Base-by-base conservation (phyloP, 2,797 vertebrate species). In the Rhadinocentrus ornatus region DNA sequence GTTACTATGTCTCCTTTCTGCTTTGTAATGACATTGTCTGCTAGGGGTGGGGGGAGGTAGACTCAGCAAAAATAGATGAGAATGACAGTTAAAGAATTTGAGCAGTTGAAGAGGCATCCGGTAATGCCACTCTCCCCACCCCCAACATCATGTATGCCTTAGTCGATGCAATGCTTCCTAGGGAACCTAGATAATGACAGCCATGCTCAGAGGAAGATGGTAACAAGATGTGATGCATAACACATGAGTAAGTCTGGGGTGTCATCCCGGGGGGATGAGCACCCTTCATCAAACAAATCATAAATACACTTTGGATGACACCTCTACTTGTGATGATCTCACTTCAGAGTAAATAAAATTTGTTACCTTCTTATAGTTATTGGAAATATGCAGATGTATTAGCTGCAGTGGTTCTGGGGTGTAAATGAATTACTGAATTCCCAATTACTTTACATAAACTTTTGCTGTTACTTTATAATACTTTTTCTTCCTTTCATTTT, bases 221-320 rank as follows among this genome's bases (percentile, higher is more conserved):
- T 93, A 92, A 92, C 88, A 92, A 92, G 90, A 91, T 88, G 85
- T 87, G 90, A 93, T 91, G 91, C 92, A 93, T 92, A 93, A 93
- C 91, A 91, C 90, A 92, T 91, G 91, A 93, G 88, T 90, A 83
- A 89, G 85, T 80, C 85, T 81, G 62, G 70, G 85, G 88, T 91
- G 90, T 90, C 91, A 92, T 92, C 91, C 93, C 86, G 81, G 80
- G 80, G 88, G 86, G 89, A 90, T 86, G 89, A 92, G 81, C 83
- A 86, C 86, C 90, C 84, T 91, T 93, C 89, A 91, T 93, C 90
- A 92, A 85, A 87, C 88, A 91, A 86, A 90, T 91, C 88, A 85
- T 86, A 90, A 90, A 91, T 90, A 89, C 83, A 89, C 88, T 90
- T 90, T 78, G 75, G 85, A 90, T 89, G 91, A 92, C 89, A 90